Evolutionary conservation across 2,797 vertebrate genomes (phyloP), one percentile per base, ranked within the genome.

Genomic region (Pterois miles): DNA sequence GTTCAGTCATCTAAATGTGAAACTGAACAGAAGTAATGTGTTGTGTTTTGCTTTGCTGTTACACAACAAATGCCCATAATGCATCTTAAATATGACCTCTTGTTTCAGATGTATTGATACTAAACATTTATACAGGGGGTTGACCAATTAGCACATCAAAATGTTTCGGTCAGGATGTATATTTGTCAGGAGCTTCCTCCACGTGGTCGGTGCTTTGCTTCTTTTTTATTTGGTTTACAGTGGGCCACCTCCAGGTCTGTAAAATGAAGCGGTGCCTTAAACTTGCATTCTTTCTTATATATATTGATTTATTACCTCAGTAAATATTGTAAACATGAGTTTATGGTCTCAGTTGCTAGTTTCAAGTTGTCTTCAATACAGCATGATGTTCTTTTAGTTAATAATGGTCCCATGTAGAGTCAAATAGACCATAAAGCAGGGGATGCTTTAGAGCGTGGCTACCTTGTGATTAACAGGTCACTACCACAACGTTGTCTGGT

Each of bases 61-160:
- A 71, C 38, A n/a, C 4, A 76, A 63, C 10, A 65, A 40, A 66
- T 76, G 18, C 34, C 57, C 20, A 23, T 6, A 11, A 31, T 22
- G 1, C 3, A 9, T 46, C 8, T 8, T 31, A 9, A 52, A 78
- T 53, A 5, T 71, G 18, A 20, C 1, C 1, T 58, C 53, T 65
- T 33, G 5, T 40, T 29, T 12, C 25, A 2, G 27, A 6, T 48
- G 5, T 6, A 20, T 0, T 3, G 12, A 12, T 27, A 5, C 8
- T 31, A 67, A 71, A 50, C 27, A 23, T 11, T 43, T 23, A 10
- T 6, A 9, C 3, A 25, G 6, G 12, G n/a, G 5, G 13, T 36
- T n/a, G 22, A 40, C 46, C 22, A 7, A 46, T 9, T 23, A 40
- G 23, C 25, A 14, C 13, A 36, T 62, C 54, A 25, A 36, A 54